Conservation (phyloP, 2,113 vertebrate genomes). For the Poeciliopsis turrubarensis region DNA sequence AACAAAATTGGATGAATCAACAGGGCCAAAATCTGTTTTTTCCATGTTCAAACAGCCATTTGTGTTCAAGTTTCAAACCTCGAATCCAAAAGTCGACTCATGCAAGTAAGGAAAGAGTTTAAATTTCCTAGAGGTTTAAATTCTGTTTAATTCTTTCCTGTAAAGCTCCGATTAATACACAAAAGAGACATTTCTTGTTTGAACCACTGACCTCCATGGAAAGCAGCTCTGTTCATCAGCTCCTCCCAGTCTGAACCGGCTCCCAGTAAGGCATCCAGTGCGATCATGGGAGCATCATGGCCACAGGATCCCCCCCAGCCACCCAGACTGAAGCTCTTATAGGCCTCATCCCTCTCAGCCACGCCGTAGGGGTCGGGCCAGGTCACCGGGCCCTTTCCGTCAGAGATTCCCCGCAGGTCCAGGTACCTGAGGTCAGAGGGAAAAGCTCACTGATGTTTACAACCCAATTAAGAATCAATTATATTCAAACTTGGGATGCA, state of each 20-base stretch:
- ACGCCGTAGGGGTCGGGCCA: slow-evolving; percentile 75
- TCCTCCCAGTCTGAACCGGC: slow-evolving; percentile 79
- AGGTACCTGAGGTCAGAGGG: slow-evolving; percentile 77
- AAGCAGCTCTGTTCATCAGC: slow-evolving; percentile 78
- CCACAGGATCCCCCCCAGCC: slow-evolving; percentile 85
- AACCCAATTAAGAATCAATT: not conserved
- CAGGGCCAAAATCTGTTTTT: too few species aligned
- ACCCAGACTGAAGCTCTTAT: slow-evolving; percentile 80
- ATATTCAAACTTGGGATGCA: too few species aligned
- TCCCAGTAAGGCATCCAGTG: slow-evolving; percentile 81
- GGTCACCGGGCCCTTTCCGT: slow-evolving; percentile 65
- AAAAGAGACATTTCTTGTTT: not conserved
- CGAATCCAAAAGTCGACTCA: too few species aligned
- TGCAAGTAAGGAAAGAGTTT: too few species aligned
- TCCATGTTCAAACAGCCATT: too few species aligned
- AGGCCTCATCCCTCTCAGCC: slow-evolving; percentile 79
- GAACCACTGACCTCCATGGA: slow-evolving; percentile 81
- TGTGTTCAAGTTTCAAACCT: too few species aligned
- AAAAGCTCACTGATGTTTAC: not conserved
- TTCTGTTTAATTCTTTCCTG: too few species aligned
- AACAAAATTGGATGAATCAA: too few species aligned
- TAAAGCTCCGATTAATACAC: too few species aligned
- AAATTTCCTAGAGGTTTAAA: too few species aligned
- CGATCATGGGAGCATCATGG: slow-evolving; percentile 88
- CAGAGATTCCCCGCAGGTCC: slow-evolving; percentile 75